phyloP scores from a whole-genome alignment of 1,140 invertebrate species.

The Ericerus pela region DNA sequence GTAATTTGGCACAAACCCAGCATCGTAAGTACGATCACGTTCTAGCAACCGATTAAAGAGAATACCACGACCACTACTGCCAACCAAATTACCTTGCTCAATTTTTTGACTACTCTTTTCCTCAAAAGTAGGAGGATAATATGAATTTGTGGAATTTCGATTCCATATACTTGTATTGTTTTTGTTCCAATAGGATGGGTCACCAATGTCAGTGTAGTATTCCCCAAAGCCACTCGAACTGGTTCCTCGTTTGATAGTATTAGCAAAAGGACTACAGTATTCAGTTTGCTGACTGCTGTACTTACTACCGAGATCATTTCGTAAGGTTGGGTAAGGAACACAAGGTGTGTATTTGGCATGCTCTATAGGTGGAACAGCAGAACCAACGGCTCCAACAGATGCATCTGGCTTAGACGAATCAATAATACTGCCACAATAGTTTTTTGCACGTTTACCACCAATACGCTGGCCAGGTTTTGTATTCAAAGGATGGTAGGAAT shows the following conservation, averaged over 20 bases:
- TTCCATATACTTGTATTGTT: neutral
- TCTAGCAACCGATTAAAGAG: neutral
- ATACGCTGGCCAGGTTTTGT: too few relatives aligned
- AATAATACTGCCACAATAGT: too few relatives aligned
- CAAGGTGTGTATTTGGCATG: neutral
- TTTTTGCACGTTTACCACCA: too few relatives aligned
- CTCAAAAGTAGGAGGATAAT: neutral
- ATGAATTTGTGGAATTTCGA: neutral
- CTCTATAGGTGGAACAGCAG: too few relatives aligned
- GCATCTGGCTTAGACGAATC: too few relatives aligned
- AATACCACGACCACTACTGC: neutral
- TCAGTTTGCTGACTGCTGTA: neutral
- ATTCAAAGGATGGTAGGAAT: too few relatives aligned
- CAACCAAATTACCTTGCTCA: too few relatives aligned
- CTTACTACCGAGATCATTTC: neutral
- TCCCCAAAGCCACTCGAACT: neutral
- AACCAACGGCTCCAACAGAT: too few relatives aligned
- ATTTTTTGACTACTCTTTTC: too few relatives aligned
- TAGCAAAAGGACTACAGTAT: too few relatives aligned
- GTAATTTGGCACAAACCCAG: neutral
- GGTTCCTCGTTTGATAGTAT: neutral
- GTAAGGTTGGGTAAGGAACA: neutral
- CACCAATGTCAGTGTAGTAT: constrained; percentile 1
- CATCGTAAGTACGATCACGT: neutral
- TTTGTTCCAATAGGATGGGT: constrained; percentile 1